Evolutionary conservation across 2,113 vertebrate genomes (phyloP).

Genomic region (Rhipidura dahli): DNA sequence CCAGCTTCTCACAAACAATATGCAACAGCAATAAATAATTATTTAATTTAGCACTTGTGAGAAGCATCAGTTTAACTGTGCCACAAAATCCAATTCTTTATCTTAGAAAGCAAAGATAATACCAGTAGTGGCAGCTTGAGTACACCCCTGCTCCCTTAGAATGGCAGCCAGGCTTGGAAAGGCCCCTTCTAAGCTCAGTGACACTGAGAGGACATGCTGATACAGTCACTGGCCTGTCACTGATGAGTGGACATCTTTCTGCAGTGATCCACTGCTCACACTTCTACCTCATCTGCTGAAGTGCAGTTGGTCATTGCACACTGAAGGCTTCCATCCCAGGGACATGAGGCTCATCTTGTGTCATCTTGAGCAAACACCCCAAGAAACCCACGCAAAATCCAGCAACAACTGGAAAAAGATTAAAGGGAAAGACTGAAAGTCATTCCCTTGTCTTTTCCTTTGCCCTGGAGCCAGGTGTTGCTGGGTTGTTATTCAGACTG

Average conservation of each 20-base stretch:
- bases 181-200: not conserved
- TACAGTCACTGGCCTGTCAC: not conserved
- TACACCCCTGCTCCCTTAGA: not conserved
- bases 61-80: not conserved
- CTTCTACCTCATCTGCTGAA: not conserved
- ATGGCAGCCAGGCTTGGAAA: not conserved
- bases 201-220: not conserved
- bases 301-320: fast-evolving
- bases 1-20: not conserved
- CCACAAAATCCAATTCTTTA: not conserved
- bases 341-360: fast-evolving
- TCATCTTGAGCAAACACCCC: not conserved
- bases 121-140: not conserved
- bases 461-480: not conserved
- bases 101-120: not conserved
- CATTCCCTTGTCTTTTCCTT: not conserved
- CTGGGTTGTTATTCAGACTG: not conserved
- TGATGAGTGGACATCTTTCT: not conserved
- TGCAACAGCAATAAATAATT: not conserved
- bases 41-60: not conserved
- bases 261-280: not conserved
- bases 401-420: not conserved
- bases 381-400: not conserved
- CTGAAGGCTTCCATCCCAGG: not conserved
- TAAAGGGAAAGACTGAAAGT: not conserved